phyloP scores from a whole-genome alignment of 2,113 vertebrate genomes.

The Lepisosteus oculatus region DNA sequence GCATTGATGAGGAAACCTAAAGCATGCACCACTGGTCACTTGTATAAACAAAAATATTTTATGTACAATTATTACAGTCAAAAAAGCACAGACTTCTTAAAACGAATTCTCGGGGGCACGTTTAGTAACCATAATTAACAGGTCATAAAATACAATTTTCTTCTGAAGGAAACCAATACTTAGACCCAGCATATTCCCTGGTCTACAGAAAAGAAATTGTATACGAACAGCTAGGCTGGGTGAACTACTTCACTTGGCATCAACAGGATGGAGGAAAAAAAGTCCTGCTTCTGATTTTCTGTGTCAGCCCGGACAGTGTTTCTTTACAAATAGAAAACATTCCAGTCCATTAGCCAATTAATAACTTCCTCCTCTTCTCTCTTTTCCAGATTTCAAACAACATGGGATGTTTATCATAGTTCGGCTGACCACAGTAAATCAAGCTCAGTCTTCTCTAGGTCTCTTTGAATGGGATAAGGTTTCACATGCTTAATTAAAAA shows the following conservation, averaged over 20 bases:
- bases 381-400: conserved; percentile 24
- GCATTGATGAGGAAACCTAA: background rate
- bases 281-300: conserved; percentile 21
- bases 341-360: conserved; percentile 33
- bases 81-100: conserved; percentile 8
- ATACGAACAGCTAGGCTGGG: background rate
- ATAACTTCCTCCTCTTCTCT: conserved; percentile 16
- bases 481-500: conserved; percentile 55
- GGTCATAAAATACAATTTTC: conserved; percentile 13
- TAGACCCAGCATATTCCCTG: background rate
- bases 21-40: background rate
- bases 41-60: conserved; percentile 19
- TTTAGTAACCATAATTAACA: conserved; percentile 7
- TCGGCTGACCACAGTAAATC: conserved; percentile 51
- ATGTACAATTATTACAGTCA: conserved; percentile 12
- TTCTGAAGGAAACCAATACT: conserved; percentile 12
- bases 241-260: conserved; percentile 3
- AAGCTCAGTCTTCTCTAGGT: conserved; percentile 47
- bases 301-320: conserved; percentile 5
- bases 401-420: conserved; percentile 27
- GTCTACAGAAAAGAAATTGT: background rate
- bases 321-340: conserved; percentile 31
- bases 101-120: conserved; percentile 4
- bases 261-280: background rate
- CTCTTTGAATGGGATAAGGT: conserved; percentile 34